phyloP scores from a whole-genome alignment of 1,140 invertebrate genomes.

The Papilio polytes region DNA sequence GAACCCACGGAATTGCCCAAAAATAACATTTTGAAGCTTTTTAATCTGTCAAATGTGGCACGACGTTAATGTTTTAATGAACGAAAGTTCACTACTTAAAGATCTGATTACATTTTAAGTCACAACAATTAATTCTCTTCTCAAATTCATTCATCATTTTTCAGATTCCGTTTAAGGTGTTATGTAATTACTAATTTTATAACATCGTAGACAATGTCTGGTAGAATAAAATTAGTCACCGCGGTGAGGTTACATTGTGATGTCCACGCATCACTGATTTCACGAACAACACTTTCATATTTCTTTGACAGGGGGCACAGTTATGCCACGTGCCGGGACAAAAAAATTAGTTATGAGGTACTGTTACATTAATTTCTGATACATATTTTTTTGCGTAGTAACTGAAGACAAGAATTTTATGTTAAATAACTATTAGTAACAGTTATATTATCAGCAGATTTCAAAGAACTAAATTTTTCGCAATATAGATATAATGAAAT shows the following conservation, averaged over 20 bases:
- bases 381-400: neutral
- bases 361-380: neutral
- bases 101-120: too few species aligned
- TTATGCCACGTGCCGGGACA: neutral
- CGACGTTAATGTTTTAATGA: conserved; percentile 7
- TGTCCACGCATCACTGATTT: conserved; percentile 49
- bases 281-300: conserved; percentile 60
- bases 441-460: neutral
- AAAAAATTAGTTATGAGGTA: neutral
- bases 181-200: conserved; percentile 4
- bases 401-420: neutral
- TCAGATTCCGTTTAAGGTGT: conserved; percentile 45
- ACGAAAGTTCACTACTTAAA: neutral
- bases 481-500: conserved; percentile 27
- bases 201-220: neutral
- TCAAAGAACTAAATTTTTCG: neutral
- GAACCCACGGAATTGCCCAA: conserved; percentile 21
- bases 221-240: conserved; percentile 23
- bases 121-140: too few species aligned
- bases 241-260: neutral
- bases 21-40: conserved; percentile 39
- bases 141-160: too few species aligned
- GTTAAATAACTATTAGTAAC: neutral
- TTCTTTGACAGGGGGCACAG: conserved; percentile 39
- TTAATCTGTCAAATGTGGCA: neutral